Percentiles rank a stretch among this genome's conserved stretches.
These are phyloP conservation scores for Neodontobutis hainanensis DNA, from an alignment of 2,113 vertebrate genomes.

Conservation along the genomic window DNA sequence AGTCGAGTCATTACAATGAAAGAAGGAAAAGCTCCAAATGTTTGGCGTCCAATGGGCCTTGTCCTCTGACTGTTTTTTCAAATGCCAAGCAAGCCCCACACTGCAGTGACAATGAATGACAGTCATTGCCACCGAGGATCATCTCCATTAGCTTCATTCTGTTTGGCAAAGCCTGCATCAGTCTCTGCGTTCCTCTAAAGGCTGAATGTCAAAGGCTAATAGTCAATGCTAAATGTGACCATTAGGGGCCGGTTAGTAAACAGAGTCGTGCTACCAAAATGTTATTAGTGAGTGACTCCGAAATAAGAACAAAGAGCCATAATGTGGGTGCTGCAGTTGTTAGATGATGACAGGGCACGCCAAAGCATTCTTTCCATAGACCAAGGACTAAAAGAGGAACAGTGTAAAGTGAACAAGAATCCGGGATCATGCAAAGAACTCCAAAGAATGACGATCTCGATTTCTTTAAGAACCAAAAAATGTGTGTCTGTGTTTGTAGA, in stretches of 20 bases:
- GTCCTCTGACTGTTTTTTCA: conserved; percentile 46
- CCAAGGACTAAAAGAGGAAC: conserved; percentile 30
- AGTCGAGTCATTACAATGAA: conserved; percentile 24
- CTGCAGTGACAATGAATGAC: conserved; percentile 45
- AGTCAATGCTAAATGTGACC: conserved; percentile 38
- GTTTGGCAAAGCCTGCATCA: conserved; percentile 7
- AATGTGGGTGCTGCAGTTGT: conserved; percentile 22
- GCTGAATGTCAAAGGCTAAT: conserved; percentile 25
- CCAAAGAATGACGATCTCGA: conserved; percentile 21
- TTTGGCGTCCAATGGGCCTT: conserved; percentile 41
- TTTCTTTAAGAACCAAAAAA: conserved; percentile 29
- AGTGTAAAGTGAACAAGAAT: conserved; percentile 28
- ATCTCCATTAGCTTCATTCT: conserved; percentile 46
- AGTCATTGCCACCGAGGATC: conserved; percentile 40
- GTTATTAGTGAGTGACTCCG: conserved; percentile 35
- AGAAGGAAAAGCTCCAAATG: conserved; percentile 24
- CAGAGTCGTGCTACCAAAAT: conserved; percentile 28
- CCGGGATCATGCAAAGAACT: conserved; percentile 38
- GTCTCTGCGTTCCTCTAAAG: conserved; percentile 49
- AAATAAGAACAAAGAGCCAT: conserved; percentile 38
- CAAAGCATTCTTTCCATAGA: conserved; percentile 57
- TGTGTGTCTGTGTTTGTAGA: conserved; percentile 38
- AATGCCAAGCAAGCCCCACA: conserved; percentile 42
- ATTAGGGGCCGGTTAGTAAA: conserved; percentile 48
- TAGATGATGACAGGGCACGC: conserved; percentile 24